These are phyloP conservation scores for Pseudochaenichthys georgianus DNA, from an alignment of 2,797 vertebrate species.

Conservation along the genomic window DNA sequence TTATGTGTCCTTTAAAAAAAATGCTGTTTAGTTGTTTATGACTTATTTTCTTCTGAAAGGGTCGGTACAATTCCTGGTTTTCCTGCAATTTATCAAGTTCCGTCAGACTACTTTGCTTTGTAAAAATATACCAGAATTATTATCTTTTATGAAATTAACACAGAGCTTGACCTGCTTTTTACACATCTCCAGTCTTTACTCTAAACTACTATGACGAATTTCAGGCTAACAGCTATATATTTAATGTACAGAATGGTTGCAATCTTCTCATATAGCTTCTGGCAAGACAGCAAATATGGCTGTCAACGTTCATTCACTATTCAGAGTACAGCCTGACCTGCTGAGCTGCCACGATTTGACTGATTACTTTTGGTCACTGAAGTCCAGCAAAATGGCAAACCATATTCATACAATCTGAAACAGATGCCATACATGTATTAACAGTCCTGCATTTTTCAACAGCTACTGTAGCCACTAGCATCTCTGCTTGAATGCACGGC, in stretches of 20 bases:
- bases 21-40: too few species aligned
- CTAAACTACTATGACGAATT: neutral
- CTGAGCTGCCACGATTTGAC: neutral
- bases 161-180: neutral
- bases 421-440: slow-evolving; percentile 20
- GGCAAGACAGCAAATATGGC: neutral
- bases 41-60: too few species aligned
- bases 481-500: slow-evolving; percentile 2
- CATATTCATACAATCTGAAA: neutral
- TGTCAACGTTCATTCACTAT: neutral
- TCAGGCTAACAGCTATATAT: neutral
- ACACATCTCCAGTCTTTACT: neutral
- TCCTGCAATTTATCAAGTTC: too few species aligned
- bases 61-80: too few species aligned
- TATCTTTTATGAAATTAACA: too few species aligned
- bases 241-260: neutral
- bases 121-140: too few species aligned
- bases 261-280: neutral
- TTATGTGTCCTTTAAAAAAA: too few species aligned
- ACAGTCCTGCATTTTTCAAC: slow-evolving; percentile 7
- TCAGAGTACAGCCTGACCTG: neutral
- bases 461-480: slow-evolving; percentile 8
- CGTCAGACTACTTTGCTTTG: too few species aligned
- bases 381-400: neutral
- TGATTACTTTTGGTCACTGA: neutral